Evolutionary conservation across 2,888 invertebrate species (phyloP).

Genomic region (Crepidodera aurea): DNA sequence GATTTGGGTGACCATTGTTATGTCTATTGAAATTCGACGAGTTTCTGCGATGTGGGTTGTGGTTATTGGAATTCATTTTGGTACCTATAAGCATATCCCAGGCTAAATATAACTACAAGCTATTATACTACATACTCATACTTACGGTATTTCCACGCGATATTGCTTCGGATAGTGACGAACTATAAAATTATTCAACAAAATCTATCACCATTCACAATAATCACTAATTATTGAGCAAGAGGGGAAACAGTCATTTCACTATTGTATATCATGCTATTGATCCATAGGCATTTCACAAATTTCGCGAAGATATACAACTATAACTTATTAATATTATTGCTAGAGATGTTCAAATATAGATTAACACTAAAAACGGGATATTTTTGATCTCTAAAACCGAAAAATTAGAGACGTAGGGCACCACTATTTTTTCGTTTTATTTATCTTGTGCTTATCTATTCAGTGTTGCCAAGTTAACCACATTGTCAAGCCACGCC

Average conservation of each 20-base stretch:
- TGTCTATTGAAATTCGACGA: slow-evolving; percentile 59
- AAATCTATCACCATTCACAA: slow-evolving; percentile 39
- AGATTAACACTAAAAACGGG: slow-evolving; percentile 17
- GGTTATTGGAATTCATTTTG: slow-evolving; percentile 60
- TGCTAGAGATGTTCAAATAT: slow-evolving; percentile 18
- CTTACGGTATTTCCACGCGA: slow-evolving; percentile 28
- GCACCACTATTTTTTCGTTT: slow-evolving; percentile 35
- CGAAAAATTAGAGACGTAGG: slow-evolving; percentile 33
- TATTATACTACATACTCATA: slow-evolving; percentile 9
- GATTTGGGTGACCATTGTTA: slow-evolving; percentile 56
- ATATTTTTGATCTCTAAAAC: slow-evolving; percentile 19
- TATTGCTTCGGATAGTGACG: slow-evolving; percentile 24
- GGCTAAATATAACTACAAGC: slow-evolving; percentile 36
- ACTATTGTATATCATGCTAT: slow-evolving; percentile 57
- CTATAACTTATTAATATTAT: slow-evolving; percentile 23
- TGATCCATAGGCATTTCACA: slow-evolving; percentile 56
- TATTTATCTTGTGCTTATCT: slow-evolving; percentile 38
- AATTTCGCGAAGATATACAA: slow-evolving; percentile 14
- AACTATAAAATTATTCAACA: slow-evolving; percentile 23
- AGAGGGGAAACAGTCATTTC: slow-evolving; percentile 56
- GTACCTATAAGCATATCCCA: slow-evolving; percentile 41
- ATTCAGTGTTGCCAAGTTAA: slow-evolving; percentile 29
- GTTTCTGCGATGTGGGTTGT: slow-evolving; percentile 57
- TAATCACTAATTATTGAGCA: slow-evolving; percentile 53
- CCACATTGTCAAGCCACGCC: slow-evolving; percentile 26